Conservation (phyloP, 1,140 invertebrate species). For the Apis florea region DNA sequence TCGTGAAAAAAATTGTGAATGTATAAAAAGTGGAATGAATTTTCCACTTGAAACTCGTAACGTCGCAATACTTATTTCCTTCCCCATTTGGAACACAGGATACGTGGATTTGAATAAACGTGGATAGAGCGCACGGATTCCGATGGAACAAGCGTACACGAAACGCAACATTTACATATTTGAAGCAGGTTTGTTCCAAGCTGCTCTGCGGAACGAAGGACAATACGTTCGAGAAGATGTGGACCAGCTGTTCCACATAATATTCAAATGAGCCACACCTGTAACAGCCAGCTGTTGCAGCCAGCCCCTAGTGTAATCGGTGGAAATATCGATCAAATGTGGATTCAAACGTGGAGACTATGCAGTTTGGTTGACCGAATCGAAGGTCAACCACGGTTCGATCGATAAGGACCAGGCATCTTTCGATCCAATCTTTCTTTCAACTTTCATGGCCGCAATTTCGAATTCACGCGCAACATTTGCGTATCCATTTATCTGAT, state of each 20-base stretch:
- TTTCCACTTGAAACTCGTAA: no score
- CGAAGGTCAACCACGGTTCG: no score
- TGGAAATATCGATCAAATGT: conserved; percentile 31
- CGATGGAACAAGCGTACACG: background rate
- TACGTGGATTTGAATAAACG: no score
- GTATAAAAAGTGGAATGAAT: no score
- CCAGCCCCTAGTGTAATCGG: background rate
- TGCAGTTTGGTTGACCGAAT: no score
- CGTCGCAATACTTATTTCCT: no score
- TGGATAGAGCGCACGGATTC: no score
- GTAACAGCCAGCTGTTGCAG: conserved; percentile 23
- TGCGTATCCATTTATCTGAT: no score
- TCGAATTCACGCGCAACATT: background rate
- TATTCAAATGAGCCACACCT: conserved; percentile 63
- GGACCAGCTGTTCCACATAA: conserved; percentile 55
- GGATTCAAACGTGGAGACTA: conserved; percentile 5
- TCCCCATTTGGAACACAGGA: no score
- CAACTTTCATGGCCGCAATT: background rate
- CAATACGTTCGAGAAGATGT: conserved; percentile 40
- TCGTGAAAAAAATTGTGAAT: no score
- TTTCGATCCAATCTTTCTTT: background rate
- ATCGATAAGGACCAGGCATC: background rate
- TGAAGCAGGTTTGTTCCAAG: background rate
- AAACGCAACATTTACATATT: background rate
- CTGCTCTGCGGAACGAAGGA: conserved; percentile 12